Evolutionary conservation across 2,888 invertebrate genomes (phyloP).

Genomic region (Julus scanicus): DNA sequence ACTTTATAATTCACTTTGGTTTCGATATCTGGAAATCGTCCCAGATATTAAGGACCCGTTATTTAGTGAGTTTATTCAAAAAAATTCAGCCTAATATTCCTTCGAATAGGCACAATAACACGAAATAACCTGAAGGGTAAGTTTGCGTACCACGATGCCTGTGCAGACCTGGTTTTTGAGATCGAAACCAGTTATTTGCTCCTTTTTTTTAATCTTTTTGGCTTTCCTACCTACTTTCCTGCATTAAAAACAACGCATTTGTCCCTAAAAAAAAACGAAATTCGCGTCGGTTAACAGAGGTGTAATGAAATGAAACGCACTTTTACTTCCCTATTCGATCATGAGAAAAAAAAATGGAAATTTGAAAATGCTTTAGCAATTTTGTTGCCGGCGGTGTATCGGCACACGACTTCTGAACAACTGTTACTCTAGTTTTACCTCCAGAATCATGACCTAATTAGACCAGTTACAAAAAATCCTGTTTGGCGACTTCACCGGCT

Average conservation of each 20-base stretch:
- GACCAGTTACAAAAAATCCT: background rate
- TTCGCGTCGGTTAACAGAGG: background rate
- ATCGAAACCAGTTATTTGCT: conserved; percentile 33
- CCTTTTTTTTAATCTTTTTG: background rate
- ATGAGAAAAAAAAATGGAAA: conserved; percentile 4
- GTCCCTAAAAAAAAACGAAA: background rate
- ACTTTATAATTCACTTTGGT: background rate
- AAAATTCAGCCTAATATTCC: background rate
- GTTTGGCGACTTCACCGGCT: conserved; percentile 33
- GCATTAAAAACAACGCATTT: background rate
- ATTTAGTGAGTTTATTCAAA: background rate
- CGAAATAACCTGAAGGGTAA: conserved; percentile 33
- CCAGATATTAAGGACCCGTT: background rate
- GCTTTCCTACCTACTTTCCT: conserved; percentile 25
- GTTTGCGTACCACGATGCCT: background rate
- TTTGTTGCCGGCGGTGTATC: background rate
- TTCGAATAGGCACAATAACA: conserved; percentile 20
- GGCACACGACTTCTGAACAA: background rate
- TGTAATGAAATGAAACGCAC: conserved; percentile 13
- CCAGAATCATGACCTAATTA: conserved; percentile 33
- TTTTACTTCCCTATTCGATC: conserved; percentile 21
- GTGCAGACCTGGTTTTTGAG: background rate
- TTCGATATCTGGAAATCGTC: conserved; percentile 5
- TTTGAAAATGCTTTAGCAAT: background rate
- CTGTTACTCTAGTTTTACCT: background rate